These are phyloP conservation scores for Bradysia coprophila DNA, from an alignment of 1,140 invertebrate genomes.

Conservation along the genomic window DNA sequence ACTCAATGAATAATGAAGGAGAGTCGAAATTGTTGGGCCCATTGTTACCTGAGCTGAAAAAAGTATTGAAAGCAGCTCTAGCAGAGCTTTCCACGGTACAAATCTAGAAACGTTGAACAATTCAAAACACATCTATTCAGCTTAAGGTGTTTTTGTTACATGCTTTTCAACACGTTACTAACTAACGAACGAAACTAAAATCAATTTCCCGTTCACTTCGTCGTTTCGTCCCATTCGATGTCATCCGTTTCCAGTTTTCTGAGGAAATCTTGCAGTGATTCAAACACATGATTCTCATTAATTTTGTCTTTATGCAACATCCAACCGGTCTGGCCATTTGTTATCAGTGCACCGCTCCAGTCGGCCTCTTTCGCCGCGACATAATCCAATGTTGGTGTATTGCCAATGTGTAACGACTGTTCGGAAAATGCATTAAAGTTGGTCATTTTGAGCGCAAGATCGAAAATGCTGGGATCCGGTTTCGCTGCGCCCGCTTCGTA, in stretches of 20 bases:
- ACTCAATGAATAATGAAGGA: too few species aligned
- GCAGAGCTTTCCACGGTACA: too few species aligned
- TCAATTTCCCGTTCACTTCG: too few species aligned
- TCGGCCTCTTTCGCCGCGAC: conserved; percentile 48
- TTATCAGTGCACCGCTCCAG: conserved; percentile 40
- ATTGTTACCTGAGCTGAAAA: too few species aligned
- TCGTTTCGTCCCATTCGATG: not conserved
- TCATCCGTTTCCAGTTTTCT: not conserved
- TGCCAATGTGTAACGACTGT: conserved; percentile 66
- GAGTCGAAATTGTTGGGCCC: too few species aligned
- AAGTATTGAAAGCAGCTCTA: too few species aligned
- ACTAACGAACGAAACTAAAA: too few species aligned
- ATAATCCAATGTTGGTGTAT: conserved; percentile 56
- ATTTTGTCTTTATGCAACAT: not conserved
- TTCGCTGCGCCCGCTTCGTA: conserved; percentile 18
- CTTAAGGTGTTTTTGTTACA: too few species aligned
- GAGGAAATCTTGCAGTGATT: not conserved
- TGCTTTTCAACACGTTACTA: too few species aligned
- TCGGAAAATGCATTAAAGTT: conserved; percentile 20
- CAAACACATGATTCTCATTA: not conserved
- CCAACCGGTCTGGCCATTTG: not conserved
- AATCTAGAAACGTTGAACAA: too few species aligned
- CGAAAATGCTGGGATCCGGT: conserved; percentile 14
- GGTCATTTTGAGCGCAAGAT: conserved; percentile 7
- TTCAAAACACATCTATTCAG: too few species aligned